Conservation (phyloP, 2,113 vertebrate species). For the Nycticorax nycticorax region DNA sequence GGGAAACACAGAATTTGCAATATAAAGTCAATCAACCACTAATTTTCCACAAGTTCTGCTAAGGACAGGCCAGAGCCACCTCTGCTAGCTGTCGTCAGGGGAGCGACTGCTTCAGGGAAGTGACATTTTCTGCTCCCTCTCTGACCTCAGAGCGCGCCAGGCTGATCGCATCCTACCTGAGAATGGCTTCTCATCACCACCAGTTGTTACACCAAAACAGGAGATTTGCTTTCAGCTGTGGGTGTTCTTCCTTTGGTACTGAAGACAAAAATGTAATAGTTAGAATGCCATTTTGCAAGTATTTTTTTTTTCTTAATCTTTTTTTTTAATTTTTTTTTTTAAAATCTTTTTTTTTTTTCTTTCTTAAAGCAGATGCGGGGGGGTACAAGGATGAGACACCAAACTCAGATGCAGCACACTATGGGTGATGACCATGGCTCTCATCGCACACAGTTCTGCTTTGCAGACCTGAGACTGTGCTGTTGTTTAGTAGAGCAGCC, state of each 20-base stretch:
- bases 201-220: not conserved
- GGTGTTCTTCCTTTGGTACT: not conserved
- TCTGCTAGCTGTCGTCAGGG: not conserved
- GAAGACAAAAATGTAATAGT: not conserved
- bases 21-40: not conserved
- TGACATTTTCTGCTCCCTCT: not conserved
- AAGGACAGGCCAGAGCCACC: not conserved
- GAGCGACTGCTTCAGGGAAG: not conserved
- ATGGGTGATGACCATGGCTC: accelerated
- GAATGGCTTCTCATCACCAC: not conserved
- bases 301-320: not conserved
- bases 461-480: not conserved
- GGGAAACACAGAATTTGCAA: not conserved
- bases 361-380: not conserved
- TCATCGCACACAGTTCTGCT: not conserved
- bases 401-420: not conserved
- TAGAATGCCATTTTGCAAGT: not conserved
- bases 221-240: not conserved
- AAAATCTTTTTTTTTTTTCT: not conserved
- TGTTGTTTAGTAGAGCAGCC: not conserved
- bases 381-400: not conserved
- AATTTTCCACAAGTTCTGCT: not conserved
- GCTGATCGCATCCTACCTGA: not conserved
- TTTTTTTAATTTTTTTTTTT: too few relatives aligned
- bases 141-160: not conserved